These are phyloP conservation scores for Okapia johnstoni DNA, from an alignment of 2,113 vertebrate species.

Conservation along the genomic window DNA sequence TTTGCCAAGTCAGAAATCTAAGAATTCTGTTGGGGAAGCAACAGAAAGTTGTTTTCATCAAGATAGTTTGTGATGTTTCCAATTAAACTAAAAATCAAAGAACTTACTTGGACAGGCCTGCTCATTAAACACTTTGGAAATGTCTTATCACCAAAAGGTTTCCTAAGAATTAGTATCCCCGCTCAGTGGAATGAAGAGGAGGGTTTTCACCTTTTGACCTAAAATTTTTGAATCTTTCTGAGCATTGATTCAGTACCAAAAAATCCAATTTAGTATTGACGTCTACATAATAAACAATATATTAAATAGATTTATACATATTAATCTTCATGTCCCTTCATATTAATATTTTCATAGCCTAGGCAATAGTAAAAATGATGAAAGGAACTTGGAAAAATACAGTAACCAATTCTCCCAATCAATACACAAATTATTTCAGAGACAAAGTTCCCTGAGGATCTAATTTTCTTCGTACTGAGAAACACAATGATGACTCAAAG, in stretches of 20 bases:
- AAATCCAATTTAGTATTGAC: background rate
- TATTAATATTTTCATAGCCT: background rate
- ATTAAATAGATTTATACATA: background rate
- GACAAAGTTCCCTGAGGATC: background rate
- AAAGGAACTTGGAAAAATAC: background rate
- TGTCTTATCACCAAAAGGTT: slow-evolving; percentile 9
- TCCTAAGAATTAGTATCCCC: background rate
- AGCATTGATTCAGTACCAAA: background rate
- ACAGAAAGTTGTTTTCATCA: slow-evolving; percentile 51
- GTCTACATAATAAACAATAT: background rate
- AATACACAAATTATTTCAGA: slow-evolving; percentile 24
- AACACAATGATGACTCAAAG: background rate
- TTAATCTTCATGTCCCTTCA: background rate
- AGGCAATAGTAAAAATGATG: background rate
- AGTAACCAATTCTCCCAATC: background rate
- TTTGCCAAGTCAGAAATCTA: slow-evolving; percentile 71
- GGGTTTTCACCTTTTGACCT: slow-evolving; percentile 19
- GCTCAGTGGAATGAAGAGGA: background rate
- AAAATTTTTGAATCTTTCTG: background rate
- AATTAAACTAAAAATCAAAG: slow-evolving; percentile 42
- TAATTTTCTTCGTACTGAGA: background rate
- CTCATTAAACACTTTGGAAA: slow-evolving; percentile 32
- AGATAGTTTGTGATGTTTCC: slow-evolving; percentile 21
- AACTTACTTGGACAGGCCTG: background rate
- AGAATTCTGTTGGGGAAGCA: slow-evolving; percentile 50